Evolutionary conservation across 2,797 vertebrate genomes (phyloP).

Genomic region (Microctenopoma stevenorrisi): DNA sequence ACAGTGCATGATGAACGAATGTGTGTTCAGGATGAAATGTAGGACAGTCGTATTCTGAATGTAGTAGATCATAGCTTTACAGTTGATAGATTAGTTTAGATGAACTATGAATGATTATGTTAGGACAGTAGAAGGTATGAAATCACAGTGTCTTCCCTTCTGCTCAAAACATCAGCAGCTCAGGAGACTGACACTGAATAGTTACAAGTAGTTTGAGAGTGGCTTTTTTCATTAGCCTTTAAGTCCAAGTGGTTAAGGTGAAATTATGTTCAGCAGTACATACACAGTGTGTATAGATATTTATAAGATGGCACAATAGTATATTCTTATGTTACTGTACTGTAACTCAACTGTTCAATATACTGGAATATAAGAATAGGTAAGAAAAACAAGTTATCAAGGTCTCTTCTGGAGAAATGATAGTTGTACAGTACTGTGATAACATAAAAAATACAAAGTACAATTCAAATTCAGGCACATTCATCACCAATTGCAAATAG

Average conservation of each 20-base stretch:
- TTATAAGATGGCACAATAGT: constrained; percentile 58
- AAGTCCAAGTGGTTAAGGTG: constrained; percentile 20
- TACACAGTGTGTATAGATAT: constrained; percentile 51
- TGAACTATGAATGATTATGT: constrained; percentile 1
- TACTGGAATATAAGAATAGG: constrained; percentile 41
- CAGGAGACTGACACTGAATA: constrained; percentile 40
- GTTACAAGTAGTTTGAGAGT: constrained; percentile 36
- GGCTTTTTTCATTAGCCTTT: constrained; percentile 23
- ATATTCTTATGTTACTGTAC: constrained; percentile 51
- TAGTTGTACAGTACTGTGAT: constrained; percentile 77
- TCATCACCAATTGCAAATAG: constrained; percentile 63
- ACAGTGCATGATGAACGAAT: constrained; percentile 42
- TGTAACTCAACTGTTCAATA: constrained; percentile 45
- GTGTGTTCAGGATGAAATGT: constrained; percentile 23
- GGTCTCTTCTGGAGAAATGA: constrained; percentile 40
- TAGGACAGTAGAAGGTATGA: constrained; percentile 6
- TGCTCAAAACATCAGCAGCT: constrained; percentile 34
- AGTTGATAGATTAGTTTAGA: constrained; percentile 15
- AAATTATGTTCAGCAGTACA: constrained; percentile 43
- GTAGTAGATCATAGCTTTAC: constrained; percentile 18
- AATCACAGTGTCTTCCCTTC: constrained; percentile 24
- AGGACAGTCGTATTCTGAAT: constrained; percentile 37
- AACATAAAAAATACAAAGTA: constrained; percentile 53
- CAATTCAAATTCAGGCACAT: constrained; percentile 73
- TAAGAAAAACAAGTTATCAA: constrained; percentile 50